Evolutionary conservation across 2,113 vertebrate genomes (phyloP), one percentile per base, ranked within the genome.

Genomic region (Cynocephalus volans): DNA sequence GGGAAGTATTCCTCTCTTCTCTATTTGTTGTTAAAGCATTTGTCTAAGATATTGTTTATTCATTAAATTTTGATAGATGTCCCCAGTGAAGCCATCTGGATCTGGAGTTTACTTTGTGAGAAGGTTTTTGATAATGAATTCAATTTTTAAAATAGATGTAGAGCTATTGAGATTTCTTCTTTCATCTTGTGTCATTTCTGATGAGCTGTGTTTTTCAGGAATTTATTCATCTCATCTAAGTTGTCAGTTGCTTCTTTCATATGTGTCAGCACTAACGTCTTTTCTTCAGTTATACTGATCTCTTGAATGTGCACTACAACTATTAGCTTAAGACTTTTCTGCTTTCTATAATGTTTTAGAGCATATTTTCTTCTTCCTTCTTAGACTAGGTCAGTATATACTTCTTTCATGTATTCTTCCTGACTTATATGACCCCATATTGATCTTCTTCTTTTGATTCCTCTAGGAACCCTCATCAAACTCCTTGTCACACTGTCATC

Each of bases 61-160:
- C 24, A 76, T 70, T 81, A 26, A 83, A 67, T 89, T 88, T 92
- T 90, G 62, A 4, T 90, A 88, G 31, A 93, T 67, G 69, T 90
- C 2, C 70, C 26, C 14, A 54, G 0, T 86, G 73, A 87, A 87
- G 77, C n/a, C 6, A 31, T 50, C 14, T 90, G 67, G 69, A 76
- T 45, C 31, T 75, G 41, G 36, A 82, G 52, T 76, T 93, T 88
- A 77, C 33, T 36, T 89, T 64, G n/a, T 48, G 79, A 56, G 36
- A 15, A 77, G 1, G 8, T 50, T 95, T 70, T 41, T 72, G 17
- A 70, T 69, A 60, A 56, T 89, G 15, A 76, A 73, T 88, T 77
- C 28, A 41, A 10, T 58, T 89, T 93, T 82, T 21, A 69, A 89
- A 65, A 88, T 50, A 92, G 6, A 19, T 72, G 79, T 7, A 69